These are phyloP conservation scores for Muntiacus muntjak DNA, from an alignment of 2,113 vertebrate genomes.

Conservation along the genomic window DNA sequence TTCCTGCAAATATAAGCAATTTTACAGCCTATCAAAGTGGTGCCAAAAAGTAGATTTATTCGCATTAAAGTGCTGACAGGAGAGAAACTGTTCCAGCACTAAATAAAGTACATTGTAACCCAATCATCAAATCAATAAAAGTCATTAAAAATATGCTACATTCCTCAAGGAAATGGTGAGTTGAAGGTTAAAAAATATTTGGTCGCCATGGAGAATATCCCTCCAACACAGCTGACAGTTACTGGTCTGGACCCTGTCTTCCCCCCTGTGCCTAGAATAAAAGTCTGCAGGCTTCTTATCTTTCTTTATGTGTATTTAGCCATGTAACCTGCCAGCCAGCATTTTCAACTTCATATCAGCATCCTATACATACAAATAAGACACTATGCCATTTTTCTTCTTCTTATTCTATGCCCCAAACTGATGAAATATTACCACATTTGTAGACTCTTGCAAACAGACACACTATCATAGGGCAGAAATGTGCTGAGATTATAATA, in stretches of 20 bases:
- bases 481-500: constrained; percentile 79
- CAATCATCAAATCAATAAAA: constrained; percentile 82
- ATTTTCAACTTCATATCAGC: constrained; percentile 75
- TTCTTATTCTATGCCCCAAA: constrained; percentile 65
- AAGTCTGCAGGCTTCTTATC: constrained; percentile 75
- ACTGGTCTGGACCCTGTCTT: constrained; percentile 63
- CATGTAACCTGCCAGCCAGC: constrained; percentile 71
- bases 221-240: constrained; percentile 75
- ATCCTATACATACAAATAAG: constrained; percentile 82
- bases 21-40: constrained; percentile 76
- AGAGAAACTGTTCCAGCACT: constrained; percentile 74
- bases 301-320: constrained; percentile 74
- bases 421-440: constrained; percentile 82
- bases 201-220: constrained; percentile 62
- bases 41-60: constrained; percentile 76
- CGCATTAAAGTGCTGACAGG: constrained; percentile 79
- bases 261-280: constrained; percentile 61
- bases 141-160: constrained; percentile 81
- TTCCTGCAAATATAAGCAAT: constrained; percentile 74
- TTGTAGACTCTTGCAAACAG: constrained; percentile 75
- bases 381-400: constrained; percentile 60
- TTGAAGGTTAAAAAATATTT: constrained; percentile 54
- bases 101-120: constrained; percentile 70
- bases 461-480: constrained; percentile 58
- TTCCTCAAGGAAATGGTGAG: constrained; percentile 73